A percentile compares a stretch with the other conserved stretches of the same genome.
phyloP scores from a whole-genome alignment of 2,113 vertebrate species.

The Poeciliopsis turrubarensis region DNA sequence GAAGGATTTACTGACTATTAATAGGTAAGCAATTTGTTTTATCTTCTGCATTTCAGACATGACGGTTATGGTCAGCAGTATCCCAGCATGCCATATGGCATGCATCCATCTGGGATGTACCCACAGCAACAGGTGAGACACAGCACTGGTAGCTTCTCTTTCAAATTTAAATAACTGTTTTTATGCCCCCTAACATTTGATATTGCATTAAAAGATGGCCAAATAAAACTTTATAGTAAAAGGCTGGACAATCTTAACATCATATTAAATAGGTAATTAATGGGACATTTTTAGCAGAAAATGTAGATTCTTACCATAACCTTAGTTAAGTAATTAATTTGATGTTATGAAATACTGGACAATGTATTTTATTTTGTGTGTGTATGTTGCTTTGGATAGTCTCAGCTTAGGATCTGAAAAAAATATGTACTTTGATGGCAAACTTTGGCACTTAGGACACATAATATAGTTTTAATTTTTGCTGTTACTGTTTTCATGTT shows the following conservation, averaged over 20 bases:
- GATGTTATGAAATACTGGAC: background rate
- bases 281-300: no score
- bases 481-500: no score
- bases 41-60: constrained; percentile 79
- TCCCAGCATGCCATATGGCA: constrained; percentile 89
- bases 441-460: background rate
- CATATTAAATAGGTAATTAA: no score
- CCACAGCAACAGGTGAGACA: constrained; percentile 92
- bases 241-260: background rate
- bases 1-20: background rate
- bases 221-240: background rate
- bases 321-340: background rate
- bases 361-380: background rate
- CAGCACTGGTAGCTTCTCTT: background rate
- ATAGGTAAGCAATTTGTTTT: constrained; percentile 5
- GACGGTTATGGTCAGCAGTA: constrained; percentile 95
- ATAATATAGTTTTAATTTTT: background rate
- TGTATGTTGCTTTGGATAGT: background rate
- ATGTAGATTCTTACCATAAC: no score
- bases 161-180: background rate
- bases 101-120: constrained; percentile 94
- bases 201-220: background rate
- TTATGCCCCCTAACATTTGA: background rate
- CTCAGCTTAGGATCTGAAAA: no score
- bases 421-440: background rate